phyloP scores from a whole-genome alignment of 2,113 vertebrate genomes.

The Tragelaphus scriptus region DNA sequence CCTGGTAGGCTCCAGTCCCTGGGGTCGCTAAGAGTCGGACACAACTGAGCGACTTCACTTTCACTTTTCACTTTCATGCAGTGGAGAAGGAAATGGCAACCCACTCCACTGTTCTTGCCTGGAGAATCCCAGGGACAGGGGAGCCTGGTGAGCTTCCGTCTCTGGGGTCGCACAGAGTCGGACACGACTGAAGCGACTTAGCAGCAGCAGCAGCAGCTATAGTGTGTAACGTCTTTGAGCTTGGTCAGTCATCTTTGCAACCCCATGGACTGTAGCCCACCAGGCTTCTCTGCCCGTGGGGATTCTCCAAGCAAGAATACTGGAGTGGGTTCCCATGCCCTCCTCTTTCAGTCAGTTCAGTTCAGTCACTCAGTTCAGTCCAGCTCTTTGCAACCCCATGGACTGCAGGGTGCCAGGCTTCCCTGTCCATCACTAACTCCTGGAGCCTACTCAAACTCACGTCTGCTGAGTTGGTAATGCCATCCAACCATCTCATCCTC shows the following conservation, averaged over 20 bases:
- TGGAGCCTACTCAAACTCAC: neutral
- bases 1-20: too few relatives aligned
- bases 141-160: too few relatives aligned
- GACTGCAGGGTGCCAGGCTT: neutral
- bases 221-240: neutral
- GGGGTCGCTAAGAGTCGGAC: too few relatives aligned
- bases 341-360: neutral
- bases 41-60: too few relatives aligned
- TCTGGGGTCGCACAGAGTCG: too few relatives aligned
- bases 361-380: neutral
- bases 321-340: neutral
- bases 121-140: too few relatives aligned
- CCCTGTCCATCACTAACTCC: neutral
- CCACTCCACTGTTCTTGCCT: too few relatives aligned
- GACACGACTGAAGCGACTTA: too few relatives aligned
- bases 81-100: too few relatives aligned
- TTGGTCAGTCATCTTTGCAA: neutral
- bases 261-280: neutral
- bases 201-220: too few relatives aligned
- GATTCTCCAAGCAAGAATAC: neutral
- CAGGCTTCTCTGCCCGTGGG: neutral
- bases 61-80: too few relatives aligned
- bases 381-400: neutral
- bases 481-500: neutral
- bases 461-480: accelerated